These are phyloP conservation scores for Halcyon leucocephala DNA, from an alignment of 2,797 vertebrate species.

Conservation along the genomic window DNA sequence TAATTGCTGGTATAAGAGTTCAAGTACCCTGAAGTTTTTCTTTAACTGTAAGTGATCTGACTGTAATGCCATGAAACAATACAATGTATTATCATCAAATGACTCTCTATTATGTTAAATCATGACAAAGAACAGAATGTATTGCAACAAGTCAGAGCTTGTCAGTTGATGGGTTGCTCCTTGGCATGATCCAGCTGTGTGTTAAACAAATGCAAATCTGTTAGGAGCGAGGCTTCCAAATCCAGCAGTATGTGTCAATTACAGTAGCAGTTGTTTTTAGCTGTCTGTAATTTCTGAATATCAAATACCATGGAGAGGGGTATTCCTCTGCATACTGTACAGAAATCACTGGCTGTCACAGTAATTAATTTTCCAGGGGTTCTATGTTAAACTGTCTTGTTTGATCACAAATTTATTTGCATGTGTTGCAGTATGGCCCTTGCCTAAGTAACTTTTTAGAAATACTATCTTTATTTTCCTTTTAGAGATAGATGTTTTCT, in stretches of 20 bases:
- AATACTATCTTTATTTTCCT: neutral
- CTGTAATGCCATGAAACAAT: neutral
- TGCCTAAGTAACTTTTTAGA: neutral
- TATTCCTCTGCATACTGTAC: neutral
- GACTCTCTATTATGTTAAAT: constrained; percentile 4
- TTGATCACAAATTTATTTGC: neutral
- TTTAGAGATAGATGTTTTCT: neutral
- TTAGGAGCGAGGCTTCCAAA: constrained; percentile 14
- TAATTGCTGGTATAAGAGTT: neutral
- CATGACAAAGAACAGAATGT: neutral
- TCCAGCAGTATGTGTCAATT: constrained; percentile 20
- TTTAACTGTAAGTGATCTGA: neutral
- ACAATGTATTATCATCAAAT: neutral
- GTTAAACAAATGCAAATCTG: constrained; percentile 1
- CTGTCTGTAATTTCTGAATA: neutral
- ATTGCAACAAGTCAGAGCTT: neutral
- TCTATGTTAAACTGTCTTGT: neutral
- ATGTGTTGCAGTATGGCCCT: neutral
- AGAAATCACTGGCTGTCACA: neutral
- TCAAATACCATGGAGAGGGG: neutral
- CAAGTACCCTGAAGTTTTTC: neutral
- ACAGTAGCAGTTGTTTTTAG: neutral
- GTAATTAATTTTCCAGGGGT: neutral
- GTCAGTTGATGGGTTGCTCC: constrained; percentile 7
- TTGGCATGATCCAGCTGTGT: neutral